Base-by-base conservation (phyloP, 2,113 vertebrate species). In the Sitta europaea region DNA sequence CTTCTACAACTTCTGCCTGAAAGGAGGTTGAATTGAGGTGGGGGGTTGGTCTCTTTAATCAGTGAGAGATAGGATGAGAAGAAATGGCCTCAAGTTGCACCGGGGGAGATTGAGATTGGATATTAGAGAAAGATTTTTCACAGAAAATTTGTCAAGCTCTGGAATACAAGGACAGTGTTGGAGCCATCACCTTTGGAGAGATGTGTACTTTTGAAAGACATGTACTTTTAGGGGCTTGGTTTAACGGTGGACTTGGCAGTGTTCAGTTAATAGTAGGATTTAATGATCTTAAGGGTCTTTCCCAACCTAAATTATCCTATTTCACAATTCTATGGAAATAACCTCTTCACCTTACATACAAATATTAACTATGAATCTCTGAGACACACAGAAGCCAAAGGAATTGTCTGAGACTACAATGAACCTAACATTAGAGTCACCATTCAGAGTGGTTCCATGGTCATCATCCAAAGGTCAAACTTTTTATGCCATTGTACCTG, bases 41-140 rank as follows among this genome's bases (percentile, higher is more conserved):
- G 1, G 5, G 4, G 1, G 0, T 19, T 40, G 25, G 9, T 22
- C 14, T 88, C 22, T 63, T 42, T 63, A 40, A 25, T 18, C 11
- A 72, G 6, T 0, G 0, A 20, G 12, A 0, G 0, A 72, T 28
- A 43, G 12, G 14, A 42, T 5, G 19, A 73, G 75, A 65, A 18
- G 21, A 57, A 50, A 15, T 33, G 27, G 17, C 25, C 21, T 63
- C 31, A 48, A 4, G 14, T 36, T 50, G 25, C 35, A 36, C 7
- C 42, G 57, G 12, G 31, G 8, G 5, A 50, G 10, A 27, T 7
- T 50, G 10, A 57, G 4, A 4, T 28, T 65, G 21, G 6, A 63
- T 63, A 27, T 36, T 57, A 50, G 4, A 27, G 33, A 51, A 72
- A 28, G 36, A 36, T 33, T 50, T 31, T 58, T 28, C 58, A 43